Conservation (phyloP, 2,113 vertebrate genomes). For the Prinia subflava region DNA sequence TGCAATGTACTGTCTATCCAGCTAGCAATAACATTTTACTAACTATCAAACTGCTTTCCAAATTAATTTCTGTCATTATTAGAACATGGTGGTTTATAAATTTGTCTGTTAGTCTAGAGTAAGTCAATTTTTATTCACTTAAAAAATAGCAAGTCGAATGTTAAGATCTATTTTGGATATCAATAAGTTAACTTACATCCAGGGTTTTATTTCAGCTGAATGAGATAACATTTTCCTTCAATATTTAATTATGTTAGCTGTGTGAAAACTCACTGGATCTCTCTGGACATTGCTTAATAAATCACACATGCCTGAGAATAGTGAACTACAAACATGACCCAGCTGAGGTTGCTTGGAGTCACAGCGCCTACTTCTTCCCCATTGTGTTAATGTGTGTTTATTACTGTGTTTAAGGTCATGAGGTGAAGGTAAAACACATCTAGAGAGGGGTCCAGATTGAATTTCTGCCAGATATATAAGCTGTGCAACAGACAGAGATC, state of each 20-base stretch:
- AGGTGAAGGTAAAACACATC: neutral
- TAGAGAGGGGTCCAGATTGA: neutral
- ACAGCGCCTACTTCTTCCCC: neutral
- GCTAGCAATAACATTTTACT: neutral
- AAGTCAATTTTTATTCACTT: neutral
- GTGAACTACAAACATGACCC: neutral
- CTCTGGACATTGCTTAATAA: constrained; percentile 12
- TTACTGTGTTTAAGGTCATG: neutral
- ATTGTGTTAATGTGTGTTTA: neutral
- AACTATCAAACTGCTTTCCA: neutral
- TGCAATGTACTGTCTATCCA: neutral
- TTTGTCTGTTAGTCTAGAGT: neutral
- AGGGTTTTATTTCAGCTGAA: neutral
- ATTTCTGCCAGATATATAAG: neutral
- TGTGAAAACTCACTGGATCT: neutral
- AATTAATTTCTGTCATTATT: neutral
- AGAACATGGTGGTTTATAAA: neutral
- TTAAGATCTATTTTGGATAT: neutral
- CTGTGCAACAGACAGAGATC: neutral
- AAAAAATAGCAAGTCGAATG: neutral
- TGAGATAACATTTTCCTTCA: neutral
- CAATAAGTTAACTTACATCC: neutral
- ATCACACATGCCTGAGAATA: neutral
- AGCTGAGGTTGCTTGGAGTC: neutral
- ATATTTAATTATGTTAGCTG: constrained; percentile 25